Percentiles rank a stretch among this genome's conserved stretches.
Conservation (phyloP, 2,113 vertebrate genomes). For the Percopsis transmontana region DNA sequence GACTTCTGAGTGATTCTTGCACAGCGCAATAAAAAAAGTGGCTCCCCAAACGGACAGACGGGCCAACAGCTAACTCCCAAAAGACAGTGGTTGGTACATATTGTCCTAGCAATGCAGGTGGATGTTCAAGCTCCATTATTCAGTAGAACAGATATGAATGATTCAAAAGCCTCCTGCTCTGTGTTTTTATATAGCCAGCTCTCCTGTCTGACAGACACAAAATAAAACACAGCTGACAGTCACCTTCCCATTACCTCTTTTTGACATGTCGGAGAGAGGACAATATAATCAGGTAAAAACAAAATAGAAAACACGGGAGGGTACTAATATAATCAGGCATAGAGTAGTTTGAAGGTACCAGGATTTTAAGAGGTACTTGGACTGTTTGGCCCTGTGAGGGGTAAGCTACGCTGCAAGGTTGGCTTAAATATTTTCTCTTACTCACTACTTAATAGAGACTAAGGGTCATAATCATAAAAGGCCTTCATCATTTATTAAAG, state of each 20-base stretch:
- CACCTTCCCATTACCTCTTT: slow-evolving; percentile 20
- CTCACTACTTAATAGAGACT: background rate
- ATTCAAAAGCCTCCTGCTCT: background rate
- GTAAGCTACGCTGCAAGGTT: background rate
- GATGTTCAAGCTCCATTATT: slow-evolving; percentile 6
- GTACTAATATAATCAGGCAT: slow-evolving; percentile 35
- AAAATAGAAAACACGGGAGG: slow-evolving; percentile 11
- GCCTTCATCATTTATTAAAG: background rate
- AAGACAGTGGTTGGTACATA: slow-evolving; percentile 5
- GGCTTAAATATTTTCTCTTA: background rate
- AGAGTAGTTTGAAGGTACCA: slow-evolving; percentile 18
- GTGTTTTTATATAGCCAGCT: background rate
- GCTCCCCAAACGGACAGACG: background rate
- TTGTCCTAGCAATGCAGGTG: background rate
- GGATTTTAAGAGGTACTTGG: slow-evolving; percentile 21
- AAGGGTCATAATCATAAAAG: no score
- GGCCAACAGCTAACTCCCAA: background rate
- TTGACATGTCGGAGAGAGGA: slow-evolving; percentile 14
- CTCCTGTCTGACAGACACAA: background rate
- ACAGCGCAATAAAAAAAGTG: background rate
- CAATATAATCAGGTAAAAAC: slow-evolving; percentile 13
- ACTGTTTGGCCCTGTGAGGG: slow-evolving; percentile 6
- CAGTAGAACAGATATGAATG: background rate
- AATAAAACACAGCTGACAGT: slow-evolving; percentile 6
- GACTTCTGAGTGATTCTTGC: slow-evolving; percentile 21